Evolutionary conservation across 2,797 vertebrate species (phyloP), one percentile per base, ranked within the genome.

Genomic region (Xerus rutilus): DNA sequence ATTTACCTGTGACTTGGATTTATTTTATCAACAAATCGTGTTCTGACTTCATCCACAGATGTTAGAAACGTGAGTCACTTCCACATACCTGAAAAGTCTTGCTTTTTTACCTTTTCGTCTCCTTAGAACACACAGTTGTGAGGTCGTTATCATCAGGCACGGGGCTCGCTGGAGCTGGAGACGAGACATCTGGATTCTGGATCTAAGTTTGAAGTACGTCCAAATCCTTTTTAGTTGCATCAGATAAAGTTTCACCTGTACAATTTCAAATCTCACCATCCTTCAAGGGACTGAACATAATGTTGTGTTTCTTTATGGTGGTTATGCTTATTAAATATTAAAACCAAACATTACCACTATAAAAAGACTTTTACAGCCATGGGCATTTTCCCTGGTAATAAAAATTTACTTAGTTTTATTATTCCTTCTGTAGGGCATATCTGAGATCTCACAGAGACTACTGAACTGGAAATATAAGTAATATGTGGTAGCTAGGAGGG

Each of bases 321-420:
- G 87, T 84, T 96, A 76, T 94, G 93, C 93, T 96, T 96, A 96
- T 97, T 97, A 97, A 97, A 97, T 96, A 97, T 97, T 97, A 97
- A 98, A 97, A 95, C 92, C 76, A 93, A 96, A 91, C 95, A 92
- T 96, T 95, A 94, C 70, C 94, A 96, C 90, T 72, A 97, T 86
- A 97, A 97, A 97, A 97, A 96, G 91, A 76, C 49, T 85, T 92
- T 96, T 86, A 88, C 54, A 96, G 92, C 82, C 92, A 93, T 25
- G 82, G 85, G 87, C 95, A 93, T 94, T 96, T 97, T 96, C 88
- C 39, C 88, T 64, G 54, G 28, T 86, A 97, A 95, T 96, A 93
- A 97, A 98, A 96, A 94, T 88, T 95, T 95, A 74, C 90, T 89
- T 93, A 78, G 93, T 52, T 96, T 97, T 96, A 94, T 93, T 91